phyloP scores from a whole-genome alignment of 2,113 vertebrate species.

The Atrichornis clamosus region DNA sequence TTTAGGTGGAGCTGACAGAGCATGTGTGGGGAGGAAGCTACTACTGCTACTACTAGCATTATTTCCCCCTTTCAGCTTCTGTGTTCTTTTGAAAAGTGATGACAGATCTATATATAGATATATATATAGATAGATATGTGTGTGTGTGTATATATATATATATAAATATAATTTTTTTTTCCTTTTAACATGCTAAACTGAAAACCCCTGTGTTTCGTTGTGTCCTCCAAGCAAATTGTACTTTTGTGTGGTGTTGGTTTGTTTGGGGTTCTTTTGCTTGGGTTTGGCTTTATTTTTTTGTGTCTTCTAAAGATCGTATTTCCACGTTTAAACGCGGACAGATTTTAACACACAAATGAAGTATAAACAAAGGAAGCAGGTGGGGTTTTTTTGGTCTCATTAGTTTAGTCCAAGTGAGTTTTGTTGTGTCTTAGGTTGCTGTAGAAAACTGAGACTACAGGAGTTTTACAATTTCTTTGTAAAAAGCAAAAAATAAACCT shows the following conservation, averaged over 20 bases:
- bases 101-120: neutral
- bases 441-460: neutral
- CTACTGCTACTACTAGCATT: neutral
- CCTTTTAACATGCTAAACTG: neutral
- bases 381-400: neutral
- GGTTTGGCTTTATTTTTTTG: neutral
- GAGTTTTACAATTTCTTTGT: neutral
- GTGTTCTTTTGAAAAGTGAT: neutral
- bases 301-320: neutral
- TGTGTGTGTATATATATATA: too few species aligned
- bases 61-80: neutral
- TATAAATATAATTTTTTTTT: too few species aligned
- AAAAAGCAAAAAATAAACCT: neutral
- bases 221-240: neutral
- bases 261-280: neutral
- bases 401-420: neutral
- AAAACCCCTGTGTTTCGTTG: neutral
- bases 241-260: neutral
- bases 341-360: neutral
- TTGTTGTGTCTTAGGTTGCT: neutral
- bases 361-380: neutral
- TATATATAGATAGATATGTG: too few species aligned
- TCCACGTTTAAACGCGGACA: fast-evolving
- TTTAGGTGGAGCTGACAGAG: neutral
- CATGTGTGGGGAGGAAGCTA: neutral